Evolutionary conservation across 2,113 vertebrate species (phyloP).

Genomic region (Aythya baeri): DNA sequence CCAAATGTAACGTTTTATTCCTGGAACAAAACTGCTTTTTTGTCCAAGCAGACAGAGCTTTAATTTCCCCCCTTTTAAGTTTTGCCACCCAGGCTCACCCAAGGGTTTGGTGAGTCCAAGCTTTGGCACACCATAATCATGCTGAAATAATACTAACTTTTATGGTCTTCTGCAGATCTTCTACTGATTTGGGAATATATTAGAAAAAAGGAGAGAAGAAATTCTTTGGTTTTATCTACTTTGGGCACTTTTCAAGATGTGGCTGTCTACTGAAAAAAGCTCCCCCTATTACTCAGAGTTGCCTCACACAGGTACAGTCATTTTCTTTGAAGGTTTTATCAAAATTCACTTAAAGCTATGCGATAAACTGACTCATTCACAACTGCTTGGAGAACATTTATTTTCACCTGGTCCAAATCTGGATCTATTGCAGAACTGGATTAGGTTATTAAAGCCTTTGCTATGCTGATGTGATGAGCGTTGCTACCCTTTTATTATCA

Average conservation of each 20-base stretch:
- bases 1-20: background rate
- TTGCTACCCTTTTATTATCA: constrained; percentile 43
- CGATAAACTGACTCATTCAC: constrained; percentile 50
- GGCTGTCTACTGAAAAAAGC: constrained; percentile 21
- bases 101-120: background rate
- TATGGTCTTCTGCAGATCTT: background rate
- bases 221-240: background rate
- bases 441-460: constrained; percentile 59
- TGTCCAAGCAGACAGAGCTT: background rate
- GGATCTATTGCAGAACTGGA: constrained; percentile 49
- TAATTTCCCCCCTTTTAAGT: background rate
- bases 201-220: constrained; percentile 14
- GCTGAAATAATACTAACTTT: background rate
- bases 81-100: background rate
- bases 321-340: constrained; percentile 61
- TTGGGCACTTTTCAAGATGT: background rate
- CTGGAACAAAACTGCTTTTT: background rate
- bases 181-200: background rate
- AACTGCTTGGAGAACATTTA: background rate
- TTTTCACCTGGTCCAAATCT: constrained; percentile 42
- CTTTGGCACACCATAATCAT: background rate
- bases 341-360: constrained; percentile 47
- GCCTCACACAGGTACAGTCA: constrained; percentile 33
- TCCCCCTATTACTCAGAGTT: constrained; percentile 47
- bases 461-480: constrained; percentile 50